Percentiles rank a stretch among this genome's conserved stretches.
phyloP scores from a whole-genome alignment of 2,888 invertebrate species.

The Chrysopilus asiliformis region DNA sequence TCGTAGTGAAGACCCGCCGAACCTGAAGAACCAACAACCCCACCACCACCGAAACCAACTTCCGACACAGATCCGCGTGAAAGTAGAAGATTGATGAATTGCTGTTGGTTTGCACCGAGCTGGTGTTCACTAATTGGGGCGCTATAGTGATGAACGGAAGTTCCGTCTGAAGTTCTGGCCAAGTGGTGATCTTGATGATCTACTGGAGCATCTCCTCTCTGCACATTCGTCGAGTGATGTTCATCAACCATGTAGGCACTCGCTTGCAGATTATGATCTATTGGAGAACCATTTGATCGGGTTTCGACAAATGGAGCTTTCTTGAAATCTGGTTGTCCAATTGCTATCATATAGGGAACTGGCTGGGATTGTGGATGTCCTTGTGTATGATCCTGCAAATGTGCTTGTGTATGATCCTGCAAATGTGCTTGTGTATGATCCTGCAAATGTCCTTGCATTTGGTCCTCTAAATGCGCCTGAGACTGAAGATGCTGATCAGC shows the following conservation, averaged over 20 bases:
- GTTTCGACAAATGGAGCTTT: conserved; percentile 18
- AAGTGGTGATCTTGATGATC: conserved; percentile 4
- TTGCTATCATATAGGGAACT: conserved; percentile 22
- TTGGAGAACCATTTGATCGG: conserved; percentile 16
- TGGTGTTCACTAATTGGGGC: conserved; percentile 26
- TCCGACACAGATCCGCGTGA: conserved; percentile 36
- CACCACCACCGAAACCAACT: conserved; percentile 25
- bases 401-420: too few species aligned
- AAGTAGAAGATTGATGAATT: conserved; percentile 39
- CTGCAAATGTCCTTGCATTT: too few species aligned
- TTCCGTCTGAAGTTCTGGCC: neutral
- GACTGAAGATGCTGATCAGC: too few species aligned
- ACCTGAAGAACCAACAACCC: neutral
- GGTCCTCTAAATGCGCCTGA: too few species aligned
- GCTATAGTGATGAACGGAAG: neutral
- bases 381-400: too few species aligned
- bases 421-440: too few species aligned
- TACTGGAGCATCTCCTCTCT: neutral
- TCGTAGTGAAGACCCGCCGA: neutral
- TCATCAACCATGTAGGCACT: neutral
- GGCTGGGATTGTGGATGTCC: too few species aligned
- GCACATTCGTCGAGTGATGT: neutral
- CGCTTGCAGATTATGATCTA: neutral
- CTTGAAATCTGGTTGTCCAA: conserved; percentile 23
- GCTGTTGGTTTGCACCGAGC: conserved; percentile 36